Base-by-base conservation (phyloP, 2,797 vertebrate species). In the Chelmon rostratus region DNA sequence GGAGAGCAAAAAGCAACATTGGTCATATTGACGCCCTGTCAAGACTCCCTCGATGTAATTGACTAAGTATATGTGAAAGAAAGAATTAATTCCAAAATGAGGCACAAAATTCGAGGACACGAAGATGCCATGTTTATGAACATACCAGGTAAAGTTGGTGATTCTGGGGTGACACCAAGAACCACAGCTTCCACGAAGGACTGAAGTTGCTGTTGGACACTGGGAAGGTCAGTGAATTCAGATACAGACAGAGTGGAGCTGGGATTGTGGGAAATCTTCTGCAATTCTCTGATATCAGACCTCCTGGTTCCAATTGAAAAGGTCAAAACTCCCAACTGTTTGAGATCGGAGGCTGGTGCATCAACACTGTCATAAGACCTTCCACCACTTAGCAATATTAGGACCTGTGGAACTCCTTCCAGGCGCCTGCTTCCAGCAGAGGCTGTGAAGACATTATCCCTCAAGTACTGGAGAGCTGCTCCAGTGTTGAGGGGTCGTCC, bases 361-460 rank as follows among this genome's bases (percentile, higher is more conserved):
- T 91, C 86, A 28, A 96, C 93, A 0, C 95, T 93, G 1, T 97
- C 96, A 68, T 81, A 92, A 4, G 96, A 97, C 31, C 78, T 89
- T 81, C 95, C 96, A 1, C 95, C 94, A 0, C 93, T 96, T 53
- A 97, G 80, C 28, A 97, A 85, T 1, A 97, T 90, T 42, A 97
- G 84, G 42, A 97, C 86, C 82, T 97, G 96, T 0, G 95, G 96
- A 35, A 96, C 93, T 0, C 95, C 95, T 28, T 96, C 92, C 53
- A 37, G 37, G 37, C 31, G 72, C 53, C 79, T 70, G 54, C 79
- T 81, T 33, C 79, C 79, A 0, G 73, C 33, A 25, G 76, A 63
- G 42, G 50, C 25, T 3, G 82, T 82, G 62, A 77, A 76, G 21
- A 84, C 63, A 16, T 76, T 80, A 1, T 80, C 37, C 58, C 64